Evolutionary conservation across 1,140 invertebrate species (phyloP).

Genomic region (Drosophila takahashii): DNA sequence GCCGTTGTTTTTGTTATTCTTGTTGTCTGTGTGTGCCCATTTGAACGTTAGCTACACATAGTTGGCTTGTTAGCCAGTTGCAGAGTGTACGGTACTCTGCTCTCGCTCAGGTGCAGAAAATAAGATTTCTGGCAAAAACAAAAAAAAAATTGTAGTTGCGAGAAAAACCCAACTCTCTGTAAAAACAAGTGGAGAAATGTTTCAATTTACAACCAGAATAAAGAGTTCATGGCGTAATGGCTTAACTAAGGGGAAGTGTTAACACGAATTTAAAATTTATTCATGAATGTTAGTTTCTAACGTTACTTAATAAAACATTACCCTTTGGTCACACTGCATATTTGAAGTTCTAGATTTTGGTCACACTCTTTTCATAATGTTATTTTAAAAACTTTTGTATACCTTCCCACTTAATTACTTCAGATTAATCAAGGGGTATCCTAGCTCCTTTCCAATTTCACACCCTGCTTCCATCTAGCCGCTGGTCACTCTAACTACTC

Average conservation of each 20-base stretch:
- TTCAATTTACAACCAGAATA: constrained; percentile 48
- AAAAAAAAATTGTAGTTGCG: background rate
- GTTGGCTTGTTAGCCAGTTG: constrained; percentile 74
- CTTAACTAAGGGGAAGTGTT: constrained; percentile 13
- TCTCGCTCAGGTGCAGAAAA: constrained; percentile 41
- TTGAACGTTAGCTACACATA: constrained; percentile 71
- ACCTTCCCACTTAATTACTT: too few relatives aligned
- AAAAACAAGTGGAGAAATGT: constrained; percentile 37
- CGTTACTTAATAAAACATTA: background rate
- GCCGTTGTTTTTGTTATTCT: constrained; percentile 31
- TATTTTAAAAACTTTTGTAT: too few relatives aligned
- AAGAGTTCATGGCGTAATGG: constrained; percentile 22
- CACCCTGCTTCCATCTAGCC: background rate
- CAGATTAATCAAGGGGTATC: background rate
- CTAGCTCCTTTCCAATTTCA: background rate
- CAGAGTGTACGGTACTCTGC: constrained; percentile 65
- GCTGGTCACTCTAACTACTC: constrained; percentile 14
- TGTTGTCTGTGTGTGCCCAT: constrained; percentile 56
- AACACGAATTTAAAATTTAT: background rate
- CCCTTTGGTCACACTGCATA: background rate
- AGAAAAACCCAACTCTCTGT: constrained; percentile 2
- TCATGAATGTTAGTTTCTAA: background rate
- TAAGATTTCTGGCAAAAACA: constrained; percentile 18
- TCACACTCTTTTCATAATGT: too few relatives aligned
- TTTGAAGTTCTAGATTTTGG: background rate